These are phyloP conservation scores for Poeciliopsis retropinna DNA, from an alignment of 2,113 vertebrate genomes.

Conservation along the genomic window DNA sequence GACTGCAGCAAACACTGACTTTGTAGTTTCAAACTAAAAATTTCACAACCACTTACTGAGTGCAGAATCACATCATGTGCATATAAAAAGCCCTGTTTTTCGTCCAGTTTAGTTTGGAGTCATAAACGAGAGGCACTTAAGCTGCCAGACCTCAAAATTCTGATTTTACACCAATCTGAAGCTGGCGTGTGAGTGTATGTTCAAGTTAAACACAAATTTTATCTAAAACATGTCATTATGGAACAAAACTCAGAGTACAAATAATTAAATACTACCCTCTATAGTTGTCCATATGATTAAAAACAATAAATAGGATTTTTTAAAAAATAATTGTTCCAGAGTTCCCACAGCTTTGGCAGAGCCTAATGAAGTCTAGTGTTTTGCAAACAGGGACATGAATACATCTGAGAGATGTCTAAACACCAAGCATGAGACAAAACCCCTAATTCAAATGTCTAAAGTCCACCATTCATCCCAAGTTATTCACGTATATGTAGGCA, in stretches of 20 bases:
- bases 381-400: neutral
- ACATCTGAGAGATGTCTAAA: neutral
- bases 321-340: too few relatives aligned
- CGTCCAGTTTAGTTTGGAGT: neutral
- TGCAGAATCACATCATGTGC: conserved; percentile 9
- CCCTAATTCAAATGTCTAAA: too few relatives aligned
- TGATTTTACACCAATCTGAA: conserved; percentile 7
- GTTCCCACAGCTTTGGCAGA: conserved; percentile 10
- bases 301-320: neutral
- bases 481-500: too few relatives aligned
- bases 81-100: conserved; percentile 30
- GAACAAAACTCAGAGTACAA: neutral
- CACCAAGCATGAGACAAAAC: neutral
- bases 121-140: conserved; percentile 41
- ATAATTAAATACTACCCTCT: neutral
- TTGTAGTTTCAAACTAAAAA: conserved; percentile 20
- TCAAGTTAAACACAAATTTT: conserved; percentile 8
- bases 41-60: conserved; percentile 14
- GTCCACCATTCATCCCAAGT: too few relatives aligned
- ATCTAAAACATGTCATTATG: conserved; percentile 8
- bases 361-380: neutral
- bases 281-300: neutral
- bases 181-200: conserved; percentile 1
- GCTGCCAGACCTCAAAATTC: conserved; percentile 21
- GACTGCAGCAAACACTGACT: conserved; percentile 43